A percentile compares a stretch with the other conserved stretches of the same genome.
phyloP scores from a whole-genome alignment of 2,797 vertebrate genomes.

The Dryobates pubescens region DNA sequence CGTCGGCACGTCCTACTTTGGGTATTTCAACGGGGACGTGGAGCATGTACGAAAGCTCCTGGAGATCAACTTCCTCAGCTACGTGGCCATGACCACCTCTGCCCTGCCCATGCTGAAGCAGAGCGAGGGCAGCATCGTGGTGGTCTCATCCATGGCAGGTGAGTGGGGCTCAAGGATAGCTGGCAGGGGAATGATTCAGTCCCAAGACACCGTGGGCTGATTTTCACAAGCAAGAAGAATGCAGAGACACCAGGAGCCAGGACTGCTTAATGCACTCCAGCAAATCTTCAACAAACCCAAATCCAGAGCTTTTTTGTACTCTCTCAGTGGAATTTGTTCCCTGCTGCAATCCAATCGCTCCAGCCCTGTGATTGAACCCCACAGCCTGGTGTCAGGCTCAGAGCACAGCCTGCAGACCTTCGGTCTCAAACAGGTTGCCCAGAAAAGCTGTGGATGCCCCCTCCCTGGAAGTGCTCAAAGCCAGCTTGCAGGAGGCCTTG shows the following conservation, averaged over 20 bases:
- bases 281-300: no score
- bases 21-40: conserved; percentile 59
- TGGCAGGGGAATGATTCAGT: fast-evolving
- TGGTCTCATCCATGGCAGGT: conserved; percentile 81
- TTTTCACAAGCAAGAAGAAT: neutral
- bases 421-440: no score
- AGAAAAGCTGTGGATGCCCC: no score
- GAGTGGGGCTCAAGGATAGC: neutral
- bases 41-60: conserved; percentile 56
- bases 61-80: conserved; percentile 81
- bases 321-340: neutral
- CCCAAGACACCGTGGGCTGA: neutral
- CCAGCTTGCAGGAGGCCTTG: no score
- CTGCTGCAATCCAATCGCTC: fast-evolving
- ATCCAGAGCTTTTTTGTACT: neutral
- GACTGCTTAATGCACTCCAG: neutral
- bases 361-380: neutral
- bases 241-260: fast-evolving
- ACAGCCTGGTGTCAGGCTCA: neutral
- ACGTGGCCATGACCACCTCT: conserved; percentile 63
- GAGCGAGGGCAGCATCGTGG: conserved; percentile 76
- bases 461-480: no score
- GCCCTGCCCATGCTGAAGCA: conserved; percentile 81
- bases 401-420: neutral
- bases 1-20: conserved; percentile 8